These are phyloP conservation scores for Ormyrus labotus DNA, from an alignment of 2,888 invertebrate species.

Conservation along the genomic window DNA sequence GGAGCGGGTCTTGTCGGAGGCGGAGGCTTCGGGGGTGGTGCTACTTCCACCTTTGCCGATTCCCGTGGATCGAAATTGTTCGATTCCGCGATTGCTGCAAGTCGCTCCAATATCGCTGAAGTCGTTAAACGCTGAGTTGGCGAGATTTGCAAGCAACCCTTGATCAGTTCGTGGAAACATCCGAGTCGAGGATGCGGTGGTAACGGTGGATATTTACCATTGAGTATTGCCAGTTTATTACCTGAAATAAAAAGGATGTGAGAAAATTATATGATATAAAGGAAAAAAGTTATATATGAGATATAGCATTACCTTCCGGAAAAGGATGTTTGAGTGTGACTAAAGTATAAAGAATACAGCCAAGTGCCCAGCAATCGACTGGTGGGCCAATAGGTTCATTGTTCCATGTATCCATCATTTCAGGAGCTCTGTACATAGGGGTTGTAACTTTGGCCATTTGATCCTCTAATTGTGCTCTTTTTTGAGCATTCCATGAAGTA, in stretches of 20 bases:
- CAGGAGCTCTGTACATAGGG: slow-evolving; percentile 98
- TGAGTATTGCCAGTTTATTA: slow-evolving; percentile 94
- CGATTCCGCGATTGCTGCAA: slow-evolving; percentile 93
- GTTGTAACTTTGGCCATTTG: slow-evolving; percentile 90
- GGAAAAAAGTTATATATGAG: too few relatives aligned
- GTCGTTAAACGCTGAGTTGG: slow-evolving; percentile 89
- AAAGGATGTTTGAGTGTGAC: slow-evolving; percentile 97
- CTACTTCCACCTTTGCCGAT: slow-evolving; percentile 81
- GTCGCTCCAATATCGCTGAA: slow-evolving; percentile 86
- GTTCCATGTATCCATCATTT: slow-evolving; percentile 98
- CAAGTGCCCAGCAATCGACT: slow-evolving; percentile 97
- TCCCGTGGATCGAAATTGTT: slow-evolving; percentile 89
- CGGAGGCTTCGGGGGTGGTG: slow-evolving; percentile 64
- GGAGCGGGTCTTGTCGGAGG: slow-evolving; percentile 69
- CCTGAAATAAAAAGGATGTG: slow-evolving; percentile 68
- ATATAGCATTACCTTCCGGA: slow-evolving; percentile 76
- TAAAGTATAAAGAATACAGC: slow-evolving; percentile 94
- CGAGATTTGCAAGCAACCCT: slow-evolving; percentile 88
- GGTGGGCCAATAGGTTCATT: slow-evolving; percentile 94
- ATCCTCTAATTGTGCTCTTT: slow-evolving; percentile 94
- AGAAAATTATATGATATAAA: too few relatives aligned
- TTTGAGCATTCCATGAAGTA: slow-evolving; percentile 93
- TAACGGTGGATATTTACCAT: slow-evolving; percentile 94
- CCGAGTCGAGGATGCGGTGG: slow-evolving; percentile 87
- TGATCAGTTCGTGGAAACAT: slow-evolving; percentile 89